Evolutionary conservation across 92 coral and sea anemone genomes (phyloP).

Genomic region (Epizoanthus rinbou): DNA sequence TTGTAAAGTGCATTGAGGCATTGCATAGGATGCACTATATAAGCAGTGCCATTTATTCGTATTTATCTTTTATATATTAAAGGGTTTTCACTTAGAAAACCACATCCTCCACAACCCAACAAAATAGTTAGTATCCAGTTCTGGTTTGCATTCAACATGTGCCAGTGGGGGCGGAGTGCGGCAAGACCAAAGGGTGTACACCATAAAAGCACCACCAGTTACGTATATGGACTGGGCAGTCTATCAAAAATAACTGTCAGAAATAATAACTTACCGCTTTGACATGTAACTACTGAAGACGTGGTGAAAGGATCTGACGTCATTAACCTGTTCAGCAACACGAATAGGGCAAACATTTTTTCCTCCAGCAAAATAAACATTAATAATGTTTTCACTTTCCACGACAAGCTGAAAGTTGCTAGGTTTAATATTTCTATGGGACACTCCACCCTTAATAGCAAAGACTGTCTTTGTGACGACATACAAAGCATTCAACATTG

Average conservation of each 20-base stretch:
- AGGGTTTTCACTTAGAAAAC: no score
- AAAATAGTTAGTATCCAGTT: no score
- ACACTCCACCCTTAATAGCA: background rate
- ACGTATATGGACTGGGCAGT: no score
- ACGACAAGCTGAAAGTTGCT: conserved; percentile 1
- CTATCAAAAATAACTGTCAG: background rate
- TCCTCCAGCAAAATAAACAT: conserved; percentile 16
- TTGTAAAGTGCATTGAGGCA: no score
- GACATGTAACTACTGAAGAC: background rate
- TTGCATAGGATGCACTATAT: no score
- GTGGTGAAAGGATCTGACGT: conserved; percentile 1
- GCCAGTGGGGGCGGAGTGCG: no score
- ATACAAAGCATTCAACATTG: conserved; percentile 14
- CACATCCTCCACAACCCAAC: no score
- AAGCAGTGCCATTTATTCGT: no score
- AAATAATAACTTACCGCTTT: background rate
- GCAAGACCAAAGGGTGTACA: no score
- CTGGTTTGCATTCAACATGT: no score
- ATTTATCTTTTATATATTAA: no score
- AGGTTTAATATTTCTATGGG: conserved; percentile 5
- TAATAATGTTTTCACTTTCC: background rate
- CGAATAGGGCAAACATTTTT: background rate
- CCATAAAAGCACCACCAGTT: no score
- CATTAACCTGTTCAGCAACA: background rate
- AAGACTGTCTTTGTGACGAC: conserved; percentile 5